These are phyloP conservation scores for Arctocebus calabarensis DNA, from an alignment of 2,797 vertebrate species.

Conservation along the genomic window DNA sequence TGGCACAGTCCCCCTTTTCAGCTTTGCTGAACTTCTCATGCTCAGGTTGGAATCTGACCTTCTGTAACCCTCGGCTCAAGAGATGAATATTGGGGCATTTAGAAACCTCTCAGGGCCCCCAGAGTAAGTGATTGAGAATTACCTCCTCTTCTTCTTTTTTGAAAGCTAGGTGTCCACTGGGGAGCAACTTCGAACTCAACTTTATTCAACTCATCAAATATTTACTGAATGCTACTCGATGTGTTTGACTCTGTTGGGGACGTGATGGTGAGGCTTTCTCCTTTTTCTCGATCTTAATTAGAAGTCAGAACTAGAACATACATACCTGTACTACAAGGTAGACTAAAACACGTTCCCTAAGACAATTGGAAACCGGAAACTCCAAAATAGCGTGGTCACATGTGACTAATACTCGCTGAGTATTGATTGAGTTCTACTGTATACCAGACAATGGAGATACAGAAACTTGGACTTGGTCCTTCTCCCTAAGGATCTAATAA, in stretches of 20 bases:
- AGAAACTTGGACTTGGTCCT: background rate
- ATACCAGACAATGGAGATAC: background rate
- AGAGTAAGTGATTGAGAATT: conserved; percentile 26
- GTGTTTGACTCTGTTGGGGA: conserved; percentile 57
- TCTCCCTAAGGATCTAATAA: background rate
- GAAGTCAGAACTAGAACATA: conserved; percentile 43
- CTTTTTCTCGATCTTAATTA: conserved; percentile 42
- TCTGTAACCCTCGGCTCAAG: conserved; percentile 39
- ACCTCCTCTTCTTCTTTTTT: background rate
- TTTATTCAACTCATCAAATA: conserved; percentile 71
- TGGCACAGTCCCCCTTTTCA: background rate
- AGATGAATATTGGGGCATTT: conserved; percentile 49
- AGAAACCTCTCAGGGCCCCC: conserved; percentile 2
- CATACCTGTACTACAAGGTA: conserved; percentile 35
- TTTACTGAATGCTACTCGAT: conserved; percentile 55
- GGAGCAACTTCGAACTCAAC: conserved; percentile 62
- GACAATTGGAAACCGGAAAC: background rate
- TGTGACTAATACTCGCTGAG: background rate
- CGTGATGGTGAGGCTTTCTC: background rate
- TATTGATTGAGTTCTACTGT: background rate
- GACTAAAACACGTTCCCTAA: background rate
- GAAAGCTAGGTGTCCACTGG: background rate
- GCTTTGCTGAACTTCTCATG: background rate
- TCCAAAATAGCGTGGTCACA: background rate
- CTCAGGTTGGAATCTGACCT: conserved; percentile 51